These are phyloP conservation scores for Eunapius fragilis DNA, from an alignment of 37 sponge, comb jelly and placozoan genomes.

Conservation along the genomic window DNA sequence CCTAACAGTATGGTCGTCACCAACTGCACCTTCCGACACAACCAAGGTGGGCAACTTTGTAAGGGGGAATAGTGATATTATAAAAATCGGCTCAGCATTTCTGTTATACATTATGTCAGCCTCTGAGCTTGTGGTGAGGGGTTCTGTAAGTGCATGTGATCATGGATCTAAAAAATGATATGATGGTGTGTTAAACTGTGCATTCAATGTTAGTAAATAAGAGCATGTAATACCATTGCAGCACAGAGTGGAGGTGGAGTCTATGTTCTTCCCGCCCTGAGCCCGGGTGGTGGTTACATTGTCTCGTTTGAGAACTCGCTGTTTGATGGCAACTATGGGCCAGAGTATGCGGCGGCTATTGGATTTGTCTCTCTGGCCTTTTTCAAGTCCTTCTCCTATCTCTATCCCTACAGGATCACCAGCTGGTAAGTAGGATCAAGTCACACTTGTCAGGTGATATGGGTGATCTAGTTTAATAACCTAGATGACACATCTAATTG, in stretches of 20 bases:
- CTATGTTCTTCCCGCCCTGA: not conserved
- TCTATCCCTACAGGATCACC: constrained; percentile 5
- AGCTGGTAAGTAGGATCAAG: constrained; percentile 18
- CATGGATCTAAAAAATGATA: too few relatives aligned
- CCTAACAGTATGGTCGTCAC: not conserved
- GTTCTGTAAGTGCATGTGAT: too few relatives aligned
- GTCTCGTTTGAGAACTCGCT: constrained; percentile 1
- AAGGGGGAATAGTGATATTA: not conserved
- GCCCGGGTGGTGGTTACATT: not conserved
- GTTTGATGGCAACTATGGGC: constrained; percentile 18
- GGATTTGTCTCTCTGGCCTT: constrained; percentile 7
- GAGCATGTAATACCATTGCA: too few relatives aligned
- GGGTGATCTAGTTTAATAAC: too few relatives aligned
- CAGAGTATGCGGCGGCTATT: constrained; percentile 14
- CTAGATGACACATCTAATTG: too few relatives aligned
- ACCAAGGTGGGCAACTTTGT: not conserved
- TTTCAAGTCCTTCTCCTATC: not conserved
- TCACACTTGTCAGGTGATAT: too few relatives aligned
- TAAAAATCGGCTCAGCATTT: not conserved
- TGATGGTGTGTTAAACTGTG: too few relatives aligned
- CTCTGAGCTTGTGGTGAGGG: too few relatives aligned
- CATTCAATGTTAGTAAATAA: too few relatives aligned
- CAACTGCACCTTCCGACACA: not conserved
- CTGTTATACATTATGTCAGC: too few relatives aligned
- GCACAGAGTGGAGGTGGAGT: not conserved